Percentiles rank a stretch among this genome's conserved stretches.
phyloP scores from a whole-genome alignment of 1,140 invertebrate species.

The Apis florea region DNA sequence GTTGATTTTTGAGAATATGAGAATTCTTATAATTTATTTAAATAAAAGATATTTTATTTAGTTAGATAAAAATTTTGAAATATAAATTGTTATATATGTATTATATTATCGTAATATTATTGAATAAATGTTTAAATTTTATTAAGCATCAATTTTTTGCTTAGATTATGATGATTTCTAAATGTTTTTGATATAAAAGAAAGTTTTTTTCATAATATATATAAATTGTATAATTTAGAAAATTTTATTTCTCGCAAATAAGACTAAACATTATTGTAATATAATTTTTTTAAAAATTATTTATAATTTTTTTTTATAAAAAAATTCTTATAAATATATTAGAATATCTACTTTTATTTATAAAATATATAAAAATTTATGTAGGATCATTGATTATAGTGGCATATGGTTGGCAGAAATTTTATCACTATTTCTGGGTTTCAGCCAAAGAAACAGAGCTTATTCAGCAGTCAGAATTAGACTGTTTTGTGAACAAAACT shows the following conservation, averaged over 20 bases:
- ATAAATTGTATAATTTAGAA: background rate
- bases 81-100: background rate
- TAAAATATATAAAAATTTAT: conserved; percentile 7
- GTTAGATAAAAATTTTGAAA: background rate
- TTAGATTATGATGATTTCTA: background rate
- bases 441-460: conserved; percentile 40
- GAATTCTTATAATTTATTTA: background rate
- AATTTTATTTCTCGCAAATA: background rate
- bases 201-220: background rate
- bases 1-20: conserved; percentile 28
- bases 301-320: background rate
- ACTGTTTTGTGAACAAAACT: conserved; percentile 35
- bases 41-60: background rate
- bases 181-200: background rate
- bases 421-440: conserved; percentile 53
- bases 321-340: background rate
- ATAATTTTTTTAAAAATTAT: background rate
- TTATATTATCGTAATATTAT: background rate
- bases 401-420: conserved; percentile 46
- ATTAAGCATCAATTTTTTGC: background rate
- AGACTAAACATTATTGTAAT: background rate
- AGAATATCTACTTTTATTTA: background rate
- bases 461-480: conserved; percentile 46
- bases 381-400: background rate
- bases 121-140: background rate